These are phyloP conservation scores for Tromatobia lineatoria DNA, from an alignment of 2,888 invertebrate genomes.

Conservation along the genomic window DNA sequence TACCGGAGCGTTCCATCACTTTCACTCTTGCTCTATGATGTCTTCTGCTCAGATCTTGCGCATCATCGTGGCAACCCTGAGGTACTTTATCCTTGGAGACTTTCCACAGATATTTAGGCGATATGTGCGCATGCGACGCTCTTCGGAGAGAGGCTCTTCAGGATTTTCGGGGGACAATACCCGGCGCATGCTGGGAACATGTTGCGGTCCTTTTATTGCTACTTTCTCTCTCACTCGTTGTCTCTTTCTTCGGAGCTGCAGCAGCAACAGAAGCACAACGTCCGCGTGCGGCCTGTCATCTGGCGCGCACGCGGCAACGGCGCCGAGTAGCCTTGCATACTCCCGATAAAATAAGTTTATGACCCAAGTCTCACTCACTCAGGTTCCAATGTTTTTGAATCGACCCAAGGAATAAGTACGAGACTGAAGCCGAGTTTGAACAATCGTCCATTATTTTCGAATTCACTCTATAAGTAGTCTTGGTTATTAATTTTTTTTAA, in stretches of 20 bases:
- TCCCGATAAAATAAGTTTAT: slow-evolving; percentile 61
- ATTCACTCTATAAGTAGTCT: no score
- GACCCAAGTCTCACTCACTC: slow-evolving; percentile 42
- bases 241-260: slow-evolving; percentile 10
- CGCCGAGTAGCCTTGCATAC: slow-evolving; percentile 47
- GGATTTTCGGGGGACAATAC: slow-evolving; percentile 51
- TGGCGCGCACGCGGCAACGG: slow-evolving; percentile 69
- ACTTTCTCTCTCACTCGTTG: slow-evolving; percentile 30
- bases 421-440: not conserved
- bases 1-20: slow-evolving; percentile 23
- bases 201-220: slow-evolving; percentile 60
- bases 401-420: slow-evolving; percentile 10
- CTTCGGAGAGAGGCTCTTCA: not conserved
- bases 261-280: slow-evolving; percentile 46
- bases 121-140: not conserved
- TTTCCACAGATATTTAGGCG: not conserved
- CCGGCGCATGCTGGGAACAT: slow-evolving; percentile 48
- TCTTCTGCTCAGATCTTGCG: not conserved
- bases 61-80: not conserved
- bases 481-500: no score
- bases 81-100: not conserved
- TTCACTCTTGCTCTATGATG: slow-evolving; percentile 23
- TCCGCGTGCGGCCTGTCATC: slow-evolving; percentile 72
- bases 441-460: not conserved
- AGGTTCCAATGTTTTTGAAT: slow-evolving; percentile 2